Conservation (phyloP, 2,113 vertebrate genomes). For the Caretta caretta region DNA sequence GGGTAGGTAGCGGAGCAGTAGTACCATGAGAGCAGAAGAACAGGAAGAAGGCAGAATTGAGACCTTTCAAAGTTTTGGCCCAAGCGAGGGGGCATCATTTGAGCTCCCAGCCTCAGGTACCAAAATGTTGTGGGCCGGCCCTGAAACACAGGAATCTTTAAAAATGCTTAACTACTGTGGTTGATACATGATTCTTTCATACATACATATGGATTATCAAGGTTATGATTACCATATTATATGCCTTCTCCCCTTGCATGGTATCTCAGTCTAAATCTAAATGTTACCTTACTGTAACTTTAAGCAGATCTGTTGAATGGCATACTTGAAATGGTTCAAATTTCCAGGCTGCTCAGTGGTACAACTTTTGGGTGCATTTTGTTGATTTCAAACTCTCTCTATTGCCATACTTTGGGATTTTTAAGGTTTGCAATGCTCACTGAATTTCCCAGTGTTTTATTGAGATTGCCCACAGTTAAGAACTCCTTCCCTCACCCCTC, state of each 20-base stretch:
- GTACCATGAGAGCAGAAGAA: too few relatives aligned
- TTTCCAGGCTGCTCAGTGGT: neutral
- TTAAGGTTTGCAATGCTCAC: neutral
- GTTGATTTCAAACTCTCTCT: neutral
- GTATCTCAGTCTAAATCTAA: accelerated
- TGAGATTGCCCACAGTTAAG: neutral
- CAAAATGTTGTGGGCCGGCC: too few relatives aligned
- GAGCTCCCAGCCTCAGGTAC: too few relatives aligned
- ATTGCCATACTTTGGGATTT: accelerated
- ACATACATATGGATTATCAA: neutral
- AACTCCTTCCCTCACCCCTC: neutral
- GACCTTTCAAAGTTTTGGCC: too few relatives aligned
- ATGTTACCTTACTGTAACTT: neutral
- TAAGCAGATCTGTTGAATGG: neutral
- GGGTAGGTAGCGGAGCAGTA: too few relatives aligned
- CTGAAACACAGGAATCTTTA: neutral
- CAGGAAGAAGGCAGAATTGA: too few relatives aligned
- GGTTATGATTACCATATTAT: neutral
- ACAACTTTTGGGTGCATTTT: neutral
- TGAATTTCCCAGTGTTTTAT: neutral
- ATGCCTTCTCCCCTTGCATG: neutral
- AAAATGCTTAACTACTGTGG: neutral
- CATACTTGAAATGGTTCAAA: neutral
- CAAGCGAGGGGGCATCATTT: too few relatives aligned
- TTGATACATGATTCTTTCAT: neutral